Percentiles rank a stretch among this genome's conserved stretches.
Evolutionary conservation across 2,888 invertebrate genomes (phyloP).

Genomic region (Hymenopus coronatus): DNA sequence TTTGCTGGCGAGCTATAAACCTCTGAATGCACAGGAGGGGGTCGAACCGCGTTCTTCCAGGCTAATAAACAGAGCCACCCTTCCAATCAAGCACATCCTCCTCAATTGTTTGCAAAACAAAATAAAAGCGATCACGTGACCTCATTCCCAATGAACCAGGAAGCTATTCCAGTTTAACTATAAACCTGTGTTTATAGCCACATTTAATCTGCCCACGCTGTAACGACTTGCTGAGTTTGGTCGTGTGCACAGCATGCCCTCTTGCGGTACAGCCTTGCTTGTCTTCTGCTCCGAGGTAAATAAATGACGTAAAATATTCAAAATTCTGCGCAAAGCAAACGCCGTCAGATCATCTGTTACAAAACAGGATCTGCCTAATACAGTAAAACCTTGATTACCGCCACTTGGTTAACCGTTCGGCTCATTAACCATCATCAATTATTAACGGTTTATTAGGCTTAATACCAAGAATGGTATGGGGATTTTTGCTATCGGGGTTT

Average conservation of each 20-base stretch:
- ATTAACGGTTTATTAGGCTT: no score
- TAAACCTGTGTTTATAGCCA: background rate
- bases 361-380: no score
- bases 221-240: background rate
- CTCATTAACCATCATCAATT: no score
- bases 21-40: background rate
- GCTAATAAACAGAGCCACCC: background rate
- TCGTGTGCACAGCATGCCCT: background rate
- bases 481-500: no score
- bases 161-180: background rate
- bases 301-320: background rate
- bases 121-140: background rate
- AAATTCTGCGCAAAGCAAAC: background rate
- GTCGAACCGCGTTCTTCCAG: background rate
- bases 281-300: background rate
- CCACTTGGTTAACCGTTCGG: no score
- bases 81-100: background rate
- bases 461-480: no score
- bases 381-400: no score
- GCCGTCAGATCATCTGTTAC: no score
- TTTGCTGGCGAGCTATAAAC: background rate
- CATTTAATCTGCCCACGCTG: background rate
- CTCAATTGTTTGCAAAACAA: background rate
- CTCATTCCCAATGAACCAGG: background rate
- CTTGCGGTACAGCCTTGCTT: background rate